Percentiles rank a stretch among this genome's conserved stretches.
These are phyloP conservation scores for Poecile atricapillus DNA, from an alignment of 2,113 vertebrate genomes.

Conservation along the genomic window DNA sequence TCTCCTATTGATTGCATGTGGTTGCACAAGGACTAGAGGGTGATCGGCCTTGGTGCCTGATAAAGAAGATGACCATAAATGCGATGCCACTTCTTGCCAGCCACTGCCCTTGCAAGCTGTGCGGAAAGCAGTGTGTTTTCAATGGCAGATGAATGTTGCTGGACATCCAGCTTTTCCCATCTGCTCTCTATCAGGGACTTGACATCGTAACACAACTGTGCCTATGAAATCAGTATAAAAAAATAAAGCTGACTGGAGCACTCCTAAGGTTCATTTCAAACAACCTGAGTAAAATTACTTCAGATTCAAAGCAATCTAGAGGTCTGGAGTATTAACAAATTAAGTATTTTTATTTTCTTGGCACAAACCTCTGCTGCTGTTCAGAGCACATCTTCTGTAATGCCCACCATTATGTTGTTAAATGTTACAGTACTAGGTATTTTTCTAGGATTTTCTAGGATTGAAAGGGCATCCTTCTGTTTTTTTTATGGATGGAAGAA, in stretches of 20 bases:
- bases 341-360: neutral
- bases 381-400: neutral
- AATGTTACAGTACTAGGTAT: neutral
- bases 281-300: neutral
- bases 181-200: neutral
- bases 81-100: neutral
- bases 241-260: neutral
- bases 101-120: neutral
- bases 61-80: neutral
- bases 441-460: slow-evolving; percentile 27
- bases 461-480: neutral
- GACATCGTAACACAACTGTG: neutral
- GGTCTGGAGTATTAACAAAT: neutral
- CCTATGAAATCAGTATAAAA: neutral
- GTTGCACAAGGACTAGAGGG: neutral
- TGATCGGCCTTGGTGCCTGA: neutral
- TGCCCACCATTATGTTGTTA: neutral
- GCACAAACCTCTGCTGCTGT: neutral
- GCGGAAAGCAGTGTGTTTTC: neutral
- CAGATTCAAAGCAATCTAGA: neutral
- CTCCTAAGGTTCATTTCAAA: neutral
- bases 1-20: accelerated
- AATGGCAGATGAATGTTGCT: neutral
- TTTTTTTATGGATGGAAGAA: slow-evolving; percentile 21
- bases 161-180: neutral